Evolutionary conservation across 1,140 invertebrate genomes (phyloP), one percentile per base, ranked within the genome.

Genomic region (Dinothrombium tinctorium): DNA sequence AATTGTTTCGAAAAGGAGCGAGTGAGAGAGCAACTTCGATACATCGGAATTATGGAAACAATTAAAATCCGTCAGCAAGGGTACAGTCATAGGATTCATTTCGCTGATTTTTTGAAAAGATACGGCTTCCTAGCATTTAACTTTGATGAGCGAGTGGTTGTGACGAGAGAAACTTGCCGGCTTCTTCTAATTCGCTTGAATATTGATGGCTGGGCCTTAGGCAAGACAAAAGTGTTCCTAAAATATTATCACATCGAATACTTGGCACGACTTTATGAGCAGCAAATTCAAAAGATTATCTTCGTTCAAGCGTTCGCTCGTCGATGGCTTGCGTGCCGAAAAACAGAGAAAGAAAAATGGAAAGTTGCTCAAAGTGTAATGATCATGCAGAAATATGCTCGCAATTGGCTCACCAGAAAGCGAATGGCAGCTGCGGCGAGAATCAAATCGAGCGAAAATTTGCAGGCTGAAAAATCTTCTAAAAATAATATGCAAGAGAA

Each of bases 381-480:
- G 15, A 26, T 39, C 2, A 29, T 39, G 26, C 37, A 39, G 17
- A 39, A 39, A 72, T 55, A 95, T 95, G 62, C 81, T 94, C 1
- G 94, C 86, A 39, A 86, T 86, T 1, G 79, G 84, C 53, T 89
- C 86, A 76, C 78, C 80, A 49, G 72, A 77, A 25, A 71, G 72
- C 37, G 77, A 89, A 62, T 84, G 94, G 66, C 86, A 83, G 0
- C 69, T 71, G 44, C 71, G 4, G 17, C 14, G 28, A 29, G 5
- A 19, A 2, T n/a, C 12, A 36, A 11, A 36, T 11, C 20, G 12
- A 11, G n/a, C 33, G 6, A 21, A 36, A 3, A 19, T 21, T 17
- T 12, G 17, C 33, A 3, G 15, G 4, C n/a, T n/a, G n/a, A n/a
- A n/a, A n/a, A n/a, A n/a, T n/a, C n/a, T n/a, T n/a, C n/a, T 7